Evolutionary conservation across 1,140 invertebrate species (phyloP).

Genomic region (Aphaenogaster floridana): DNA sequence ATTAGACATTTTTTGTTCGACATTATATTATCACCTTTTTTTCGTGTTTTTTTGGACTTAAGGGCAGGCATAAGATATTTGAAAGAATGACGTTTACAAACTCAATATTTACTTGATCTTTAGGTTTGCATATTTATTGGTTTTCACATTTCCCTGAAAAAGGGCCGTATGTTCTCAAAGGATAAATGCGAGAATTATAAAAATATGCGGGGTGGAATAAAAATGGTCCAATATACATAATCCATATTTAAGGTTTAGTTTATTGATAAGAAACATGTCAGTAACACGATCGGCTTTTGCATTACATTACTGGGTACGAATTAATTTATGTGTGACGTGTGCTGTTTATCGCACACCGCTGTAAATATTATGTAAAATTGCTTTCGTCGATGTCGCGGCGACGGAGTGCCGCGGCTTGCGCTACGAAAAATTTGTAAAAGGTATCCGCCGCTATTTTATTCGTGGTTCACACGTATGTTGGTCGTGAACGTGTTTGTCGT

Average conservation of each 20-base stretch:
- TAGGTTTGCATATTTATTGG: background rate
- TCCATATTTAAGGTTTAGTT: slow-evolving; percentile 60
- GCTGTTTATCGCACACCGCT: slow-evolving; percentile 47
- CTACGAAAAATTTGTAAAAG: slow-evolving; percentile 65
- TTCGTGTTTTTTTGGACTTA: background rate
- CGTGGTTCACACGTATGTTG: slow-evolving; percentile 51
- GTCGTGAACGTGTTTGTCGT: slow-evolving; percentile 43
- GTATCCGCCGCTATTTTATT: slow-evolving; percentile 46
- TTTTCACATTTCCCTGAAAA: slow-evolving; percentile 4
- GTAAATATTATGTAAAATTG: slow-evolving; percentile 64
- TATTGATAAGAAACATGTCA: slow-evolving; percentile 64
- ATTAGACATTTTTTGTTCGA: slow-evolving; percentile 12
- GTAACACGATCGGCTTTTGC: slow-evolving; percentile 52
- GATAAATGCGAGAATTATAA: background rate
- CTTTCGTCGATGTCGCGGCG: slow-evolving; percentile 43
- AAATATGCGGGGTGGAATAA: background rate
- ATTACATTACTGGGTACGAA: slow-evolving; percentile 62
- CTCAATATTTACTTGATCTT: slow-evolving; percentile 1
- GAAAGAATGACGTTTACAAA: background rate
- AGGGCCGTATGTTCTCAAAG: background rate
- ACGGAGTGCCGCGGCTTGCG: slow-evolving; percentile 12
- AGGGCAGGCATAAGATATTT: background rate
- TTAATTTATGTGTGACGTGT: slow-evolving; percentile 56
- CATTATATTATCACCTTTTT: background rate
- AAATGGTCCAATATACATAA: background rate